Evolutionary conservation across 2,113 vertebrate species (phyloP).

Genomic region (Trichomycterus rosablanca): DNA sequence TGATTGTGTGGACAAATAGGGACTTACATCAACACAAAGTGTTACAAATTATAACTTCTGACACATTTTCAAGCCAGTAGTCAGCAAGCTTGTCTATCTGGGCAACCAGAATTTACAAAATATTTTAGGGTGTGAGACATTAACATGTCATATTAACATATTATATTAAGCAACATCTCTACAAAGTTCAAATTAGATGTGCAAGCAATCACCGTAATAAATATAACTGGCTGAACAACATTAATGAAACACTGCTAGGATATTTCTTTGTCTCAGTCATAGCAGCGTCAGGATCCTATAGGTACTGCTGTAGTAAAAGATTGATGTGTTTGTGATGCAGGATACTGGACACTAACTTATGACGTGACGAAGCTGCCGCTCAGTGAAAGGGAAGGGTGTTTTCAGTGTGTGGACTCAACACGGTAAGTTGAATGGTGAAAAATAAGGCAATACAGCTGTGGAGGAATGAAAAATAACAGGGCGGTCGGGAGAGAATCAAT

Average conservation of each 20-base stretch:
- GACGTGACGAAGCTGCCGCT: slow-evolving; percentile 12
- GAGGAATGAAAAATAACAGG: slow-evolving; percentile 59
- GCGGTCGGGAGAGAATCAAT: slow-evolving; percentile 56
- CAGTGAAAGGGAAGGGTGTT: slow-evolving; percentile 32
- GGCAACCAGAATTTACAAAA: no score
- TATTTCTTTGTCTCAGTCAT: neutral
- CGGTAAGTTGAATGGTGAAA: slow-evolving; percentile 57
- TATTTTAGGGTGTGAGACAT: no score
- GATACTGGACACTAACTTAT: slow-evolving; percentile 24
- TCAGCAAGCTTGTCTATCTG: no score
- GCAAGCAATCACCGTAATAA: no score
- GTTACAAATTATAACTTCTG: no score
- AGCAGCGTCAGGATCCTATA: neutral
- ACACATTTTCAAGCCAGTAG: no score
- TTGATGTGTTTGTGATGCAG: slow-evolving; percentile 17
- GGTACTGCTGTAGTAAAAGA: slow-evolving; percentile 17
- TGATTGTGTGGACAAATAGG: no score
- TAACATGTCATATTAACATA: no score
- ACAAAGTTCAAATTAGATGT: no score
- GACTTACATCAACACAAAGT: no score
- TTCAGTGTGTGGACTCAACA: slow-evolving; percentile 47
- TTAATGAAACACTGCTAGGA: neutral
- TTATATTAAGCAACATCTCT: no score
- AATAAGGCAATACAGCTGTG: slow-evolving; percentile 56
- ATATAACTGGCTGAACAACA: no score